Percentiles rank a stretch among this genome's conserved stretches.
Evolutionary conservation across 92 coral and sea anemone species (phyloP).

Genomic region (Heliopora coerulea): DNA sequence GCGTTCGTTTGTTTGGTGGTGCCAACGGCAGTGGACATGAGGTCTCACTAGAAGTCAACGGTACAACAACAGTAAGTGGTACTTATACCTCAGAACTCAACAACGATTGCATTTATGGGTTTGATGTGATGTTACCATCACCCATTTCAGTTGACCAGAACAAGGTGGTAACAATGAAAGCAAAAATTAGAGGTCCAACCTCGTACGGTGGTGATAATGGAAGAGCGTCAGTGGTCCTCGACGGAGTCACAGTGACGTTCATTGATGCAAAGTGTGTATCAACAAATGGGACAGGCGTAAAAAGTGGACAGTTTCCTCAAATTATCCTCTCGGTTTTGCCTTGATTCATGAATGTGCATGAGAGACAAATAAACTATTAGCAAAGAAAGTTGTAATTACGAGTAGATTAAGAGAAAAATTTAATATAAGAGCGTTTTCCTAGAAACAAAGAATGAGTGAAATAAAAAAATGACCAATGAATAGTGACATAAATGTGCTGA

Average conservation of each 20-base stretch:
- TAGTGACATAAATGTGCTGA: too few relatives aligned
- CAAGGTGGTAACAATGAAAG: constrained; percentile 52
- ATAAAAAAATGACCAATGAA: too few relatives aligned
- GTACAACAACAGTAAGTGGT: constrained; percentile 1
- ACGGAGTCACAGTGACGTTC: constrained; percentile 32
- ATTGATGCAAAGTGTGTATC: neutral
- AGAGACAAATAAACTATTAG: too few relatives aligned
- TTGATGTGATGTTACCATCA: constrained; percentile 63
- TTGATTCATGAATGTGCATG: too few relatives aligned
- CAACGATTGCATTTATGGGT: constrained; percentile 46
- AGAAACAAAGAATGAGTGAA: too few relatives aligned
- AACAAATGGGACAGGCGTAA: neutral
- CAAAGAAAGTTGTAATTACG: too few relatives aligned
- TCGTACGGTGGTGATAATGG: constrained; percentile 50
- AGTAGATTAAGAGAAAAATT: too few relatives aligned
- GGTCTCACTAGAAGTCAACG: neutral
- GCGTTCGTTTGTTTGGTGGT: constrained; percentile 26
- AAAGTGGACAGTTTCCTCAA: neutral
- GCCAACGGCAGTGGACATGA: constrained; percentile 32
- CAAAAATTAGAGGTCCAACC: constrained; percentile 38
- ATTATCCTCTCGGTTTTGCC: neutral
- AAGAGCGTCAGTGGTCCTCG: neutral
- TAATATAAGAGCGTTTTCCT: too few relatives aligned
- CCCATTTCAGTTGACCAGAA: constrained; percentile 52
- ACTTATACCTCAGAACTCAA: neutral